Evolutionary conservation across 2,113 vertebrate genomes (phyloP).

Genomic region (Jacana jacana): DNA sequence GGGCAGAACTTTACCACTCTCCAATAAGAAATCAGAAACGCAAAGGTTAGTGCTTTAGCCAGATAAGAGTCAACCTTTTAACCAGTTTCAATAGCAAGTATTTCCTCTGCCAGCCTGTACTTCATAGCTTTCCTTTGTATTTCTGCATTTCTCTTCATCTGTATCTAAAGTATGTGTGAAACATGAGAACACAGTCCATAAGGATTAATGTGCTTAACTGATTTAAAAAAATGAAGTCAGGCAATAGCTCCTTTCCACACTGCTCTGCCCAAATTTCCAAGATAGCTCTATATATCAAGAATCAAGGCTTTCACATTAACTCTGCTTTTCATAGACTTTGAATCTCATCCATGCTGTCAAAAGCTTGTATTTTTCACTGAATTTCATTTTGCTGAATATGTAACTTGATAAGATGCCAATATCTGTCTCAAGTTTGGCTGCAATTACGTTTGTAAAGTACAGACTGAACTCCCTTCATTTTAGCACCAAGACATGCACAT

Average conservation of each 20-base stretch:
- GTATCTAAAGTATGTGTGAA: neutral
- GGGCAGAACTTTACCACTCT: neutral
- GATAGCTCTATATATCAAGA: neutral
- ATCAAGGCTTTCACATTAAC: neutral
- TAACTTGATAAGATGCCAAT: neutral
- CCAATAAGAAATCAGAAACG: neutral
- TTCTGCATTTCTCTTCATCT: neutral
- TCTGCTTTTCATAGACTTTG: neutral
- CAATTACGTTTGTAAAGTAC: neutral
- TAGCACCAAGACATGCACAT: neutral
- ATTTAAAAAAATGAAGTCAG: neutral
- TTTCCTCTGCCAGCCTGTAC: neutral
- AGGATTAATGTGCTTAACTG: neutral
- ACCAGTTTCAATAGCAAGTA: neutral
- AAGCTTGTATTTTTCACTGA: neutral
- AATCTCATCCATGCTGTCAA: neutral
- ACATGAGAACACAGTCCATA: neutral
- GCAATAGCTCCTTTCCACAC: neutral
- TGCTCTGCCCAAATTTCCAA: neutral
- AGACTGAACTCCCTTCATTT: neutral
- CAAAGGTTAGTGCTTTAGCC: neutral
- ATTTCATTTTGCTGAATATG: slow-evolving; percentile 1
- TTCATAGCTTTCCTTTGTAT: neutral
- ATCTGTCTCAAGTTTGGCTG: neutral
- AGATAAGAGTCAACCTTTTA: neutral